phyloP scores from a whole-genome alignment of 2,888 invertebrate genomes.

The Brenthis hecate region DNA sequence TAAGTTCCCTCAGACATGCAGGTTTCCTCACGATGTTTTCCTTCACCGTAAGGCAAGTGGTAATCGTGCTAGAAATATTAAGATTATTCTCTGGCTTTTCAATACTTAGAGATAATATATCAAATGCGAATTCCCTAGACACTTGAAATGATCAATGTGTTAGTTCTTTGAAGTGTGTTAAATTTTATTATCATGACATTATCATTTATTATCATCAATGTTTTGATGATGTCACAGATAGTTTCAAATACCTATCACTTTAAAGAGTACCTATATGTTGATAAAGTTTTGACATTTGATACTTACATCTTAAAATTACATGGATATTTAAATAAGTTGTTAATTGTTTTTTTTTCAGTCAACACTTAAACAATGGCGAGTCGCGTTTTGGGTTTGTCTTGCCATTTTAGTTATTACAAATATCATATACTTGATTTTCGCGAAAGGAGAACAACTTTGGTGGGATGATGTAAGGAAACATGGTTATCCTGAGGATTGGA shows the following conservation, averaged over 20 bases:
- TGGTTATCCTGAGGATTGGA: slow-evolving; percentile 71
- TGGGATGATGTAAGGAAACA: slow-evolving; percentile 86
- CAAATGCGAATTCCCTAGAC: not conserved
- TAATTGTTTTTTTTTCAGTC: slow-evolving; percentile 68
- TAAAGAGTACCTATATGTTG: not conserved
- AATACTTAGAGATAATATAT: not conserved
- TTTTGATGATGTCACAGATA: slow-evolving; percentile 10
- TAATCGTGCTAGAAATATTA: too few species aligned
- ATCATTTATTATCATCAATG: not conserved
- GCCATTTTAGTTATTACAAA: slow-evolving; percentile 86
- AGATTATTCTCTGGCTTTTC: not conserved
- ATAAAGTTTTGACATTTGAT: not conserved
- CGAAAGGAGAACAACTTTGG: slow-evolving; percentile 88
- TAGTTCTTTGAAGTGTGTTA: not conserved
- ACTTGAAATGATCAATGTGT: slow-evolving; percentile 8
- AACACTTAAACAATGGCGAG: slow-evolving; percentile 86
- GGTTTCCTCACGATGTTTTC: too few species aligned
- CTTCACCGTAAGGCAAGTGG: too few species aligned
- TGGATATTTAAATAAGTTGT: not conserved
- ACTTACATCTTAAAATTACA: not conserved
- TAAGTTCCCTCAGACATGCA: too few species aligned
- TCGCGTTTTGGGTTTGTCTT: slow-evolving; percentile 91
- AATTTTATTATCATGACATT: not conserved
- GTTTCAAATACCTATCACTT: not conserved
- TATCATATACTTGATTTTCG: slow-evolving; percentile 85